Base-by-base conservation (phyloP, 2,113 vertebrate species). In the Triplophysa rosa region DNA sequence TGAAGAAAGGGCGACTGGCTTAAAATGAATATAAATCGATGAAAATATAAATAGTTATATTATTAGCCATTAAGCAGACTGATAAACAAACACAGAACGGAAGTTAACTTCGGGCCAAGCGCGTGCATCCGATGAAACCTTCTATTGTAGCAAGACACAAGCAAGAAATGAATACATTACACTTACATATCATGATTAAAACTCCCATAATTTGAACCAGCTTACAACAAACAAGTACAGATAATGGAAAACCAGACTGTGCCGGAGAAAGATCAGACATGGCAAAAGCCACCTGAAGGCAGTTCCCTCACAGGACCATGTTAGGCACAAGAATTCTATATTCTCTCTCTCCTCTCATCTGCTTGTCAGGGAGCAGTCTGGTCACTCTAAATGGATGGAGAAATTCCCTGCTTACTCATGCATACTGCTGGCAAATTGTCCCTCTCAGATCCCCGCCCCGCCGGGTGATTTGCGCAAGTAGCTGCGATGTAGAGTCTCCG, bases 361-460 rank as follows among this genome's bases (percentile, higher is more conserved):
- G 78, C 75, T 80, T 82, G 81, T 82, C 71, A 84, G 77, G 42
- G 82, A 78, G 76, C 83, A 86, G 88, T 89, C 88, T 86, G 88
- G 92, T 89, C 90, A 89, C 83, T 89, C 86, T 91, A 91, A 85
- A 91, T 91, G 89, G 89, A 90, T 88, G 89, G 88, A 87, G 88
- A 90, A 84, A 90, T 90, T 88, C 87, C 88, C 87, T 89, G 91
- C 90, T 90, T 89, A 90, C 88, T 91, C 91, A 89, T 91, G 91
- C 91, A 93, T 91, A 91, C 86, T 69, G 84, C 86, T 86, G 87
- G 90, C 88, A 93, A 93, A 93, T 91, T 91, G 89, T 89, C 87
- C 87, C 91, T 82, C 90, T 87, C 87, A 84, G 85, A 90, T 88
- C 86, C 86, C 72, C 49, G 83, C 78, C 81, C 79, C 42, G 81